Conservation (phyloP, 92 coral and sea anemone genomes). For the Epizoanthus illoricatus region DNA sequence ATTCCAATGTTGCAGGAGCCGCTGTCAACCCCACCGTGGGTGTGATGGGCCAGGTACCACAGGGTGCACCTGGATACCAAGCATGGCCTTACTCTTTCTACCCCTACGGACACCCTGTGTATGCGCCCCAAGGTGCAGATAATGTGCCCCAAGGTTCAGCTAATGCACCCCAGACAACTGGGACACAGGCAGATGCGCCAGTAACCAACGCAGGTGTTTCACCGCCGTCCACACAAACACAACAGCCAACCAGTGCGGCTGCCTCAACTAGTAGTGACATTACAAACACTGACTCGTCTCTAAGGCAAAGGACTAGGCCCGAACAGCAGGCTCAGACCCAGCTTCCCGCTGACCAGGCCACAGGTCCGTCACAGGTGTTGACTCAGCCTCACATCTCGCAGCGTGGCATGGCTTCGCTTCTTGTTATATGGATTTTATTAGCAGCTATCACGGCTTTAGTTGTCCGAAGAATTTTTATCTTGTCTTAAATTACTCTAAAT, state of each 20-base stretch:
- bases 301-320: conserved; percentile 13
- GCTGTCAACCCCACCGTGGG: background rate
- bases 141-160: conserved; percentile 6
- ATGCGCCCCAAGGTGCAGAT: conserved; percentile 26
- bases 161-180: conserved; percentile 9
- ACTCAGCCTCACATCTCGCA: conserved; percentile 57
- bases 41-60: conserved; percentile 16
- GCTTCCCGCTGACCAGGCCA: background rate
- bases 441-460: conserved; percentile 74
- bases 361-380: conserved; percentile 7
- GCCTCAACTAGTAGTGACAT: background rate
- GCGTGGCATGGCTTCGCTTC: conserved; percentile 74
- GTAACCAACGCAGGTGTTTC: background rate
- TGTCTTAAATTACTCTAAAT: conserved; percentile 2
- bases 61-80: conserved; percentile 21
- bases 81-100: conserved; percentile 34
- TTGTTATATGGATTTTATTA: conserved; percentile 68
- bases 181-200: background rate
- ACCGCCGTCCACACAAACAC: conserved; percentile 5
- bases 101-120: conserved; percentile 40
- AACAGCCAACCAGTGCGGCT: background rate
- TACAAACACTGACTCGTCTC: background rate
- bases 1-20: background rate
- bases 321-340: background rate
- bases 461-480: conserved; percentile 65